A percentile compares a stretch with the other conserved stretches of the same genome.
These are phyloP conservation scores for Eremobia ochroleuca DNA, from an alignment of 2,888 invertebrate genomes.

Conservation along the genomic window DNA sequence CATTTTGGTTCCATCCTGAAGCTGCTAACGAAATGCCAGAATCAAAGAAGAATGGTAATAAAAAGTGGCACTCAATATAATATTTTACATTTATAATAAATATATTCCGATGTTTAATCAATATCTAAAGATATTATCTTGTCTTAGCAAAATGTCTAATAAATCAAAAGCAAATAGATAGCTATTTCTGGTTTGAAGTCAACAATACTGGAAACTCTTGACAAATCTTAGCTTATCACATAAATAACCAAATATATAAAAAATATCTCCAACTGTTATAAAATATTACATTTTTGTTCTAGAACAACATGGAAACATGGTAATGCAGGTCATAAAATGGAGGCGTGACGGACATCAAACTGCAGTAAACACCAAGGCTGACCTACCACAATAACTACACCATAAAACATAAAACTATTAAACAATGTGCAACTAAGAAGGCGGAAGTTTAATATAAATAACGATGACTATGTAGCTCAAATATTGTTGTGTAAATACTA, in stretches of 20 bases:
- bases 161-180: conserved; percentile 7
- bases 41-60: too few relatives aligned
- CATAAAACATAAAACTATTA: conserved; percentile 19
- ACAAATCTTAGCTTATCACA: not conserved
- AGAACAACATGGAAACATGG: conserved; percentile 18
- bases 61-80: not conserved
- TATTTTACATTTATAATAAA: not conserved
- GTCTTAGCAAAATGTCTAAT: not conserved
- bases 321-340: conserved; percentile 26
- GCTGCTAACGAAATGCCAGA: not conserved
- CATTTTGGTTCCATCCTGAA: too few relatives aligned
- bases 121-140: not conserved
- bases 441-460: conserved; percentile 43
- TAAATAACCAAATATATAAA: conserved; percentile 14
- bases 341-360: conserved; percentile 36
- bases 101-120: not conserved
- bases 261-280: conserved; percentile 4
- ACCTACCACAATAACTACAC: conserved; percentile 55
- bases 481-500: conserved; percentile 16
- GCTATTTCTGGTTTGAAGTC: not conserved
- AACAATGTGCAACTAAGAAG: conserved; percentile 41
- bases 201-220: not conserved
- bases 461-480: conserved; percentile 22
- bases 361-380: conserved; percentile 40
- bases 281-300: conserved; percentile 15